Evolutionary conservation across 2,888 invertebrate genomes (phyloP).

Genomic region (Hydropsyche betteni): DNA sequence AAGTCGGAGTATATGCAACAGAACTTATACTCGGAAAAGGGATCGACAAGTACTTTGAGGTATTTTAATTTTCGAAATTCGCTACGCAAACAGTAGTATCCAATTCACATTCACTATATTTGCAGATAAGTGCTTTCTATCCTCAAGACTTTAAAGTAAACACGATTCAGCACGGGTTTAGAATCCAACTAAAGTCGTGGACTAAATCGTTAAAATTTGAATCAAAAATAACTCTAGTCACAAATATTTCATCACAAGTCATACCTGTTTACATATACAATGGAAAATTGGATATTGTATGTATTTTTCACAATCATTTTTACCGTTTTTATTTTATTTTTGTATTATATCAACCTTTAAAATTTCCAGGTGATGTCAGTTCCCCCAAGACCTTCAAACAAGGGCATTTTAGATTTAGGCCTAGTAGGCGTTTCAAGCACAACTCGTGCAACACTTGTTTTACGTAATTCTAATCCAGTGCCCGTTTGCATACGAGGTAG

Average conservation of each 20-base stretch:
- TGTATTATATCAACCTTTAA: not conserved
- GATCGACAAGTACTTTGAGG: slow-evolving; percentile 69
- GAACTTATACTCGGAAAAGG: slow-evolving; percentile 74
- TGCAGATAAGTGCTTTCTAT: slow-evolving; percentile 69
- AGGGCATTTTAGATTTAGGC: slow-evolving; percentile 68
- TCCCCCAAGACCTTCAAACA: slow-evolving; percentile 42
- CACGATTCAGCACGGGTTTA: slow-evolving; percentile 60
- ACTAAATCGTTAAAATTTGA: slow-evolving; percentile 66
- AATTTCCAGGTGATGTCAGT: slow-evolving; percentile 49
- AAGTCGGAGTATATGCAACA: slow-evolving; percentile 75
- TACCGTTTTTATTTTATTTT: not conserved
- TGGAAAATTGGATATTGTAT: slow-evolving; percentile 72
- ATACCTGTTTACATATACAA: slow-evolving; percentile 78
- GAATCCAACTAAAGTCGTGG: slow-evolving; percentile 66
- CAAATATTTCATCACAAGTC: slow-evolving; percentile 77
- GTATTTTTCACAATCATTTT: slow-evolving; percentile 48
- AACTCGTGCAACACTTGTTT: slow-evolving; percentile 75
- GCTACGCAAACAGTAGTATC: no score
- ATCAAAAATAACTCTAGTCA: slow-evolving; percentile 72
- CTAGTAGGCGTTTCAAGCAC: slow-evolving; percentile 71
- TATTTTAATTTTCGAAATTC: slow-evolving; percentile 54
- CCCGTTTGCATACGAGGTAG: slow-evolving; percentile 70
- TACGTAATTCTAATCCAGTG: slow-evolving; percentile 81
- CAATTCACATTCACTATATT: slow-evolving; percentile 45
- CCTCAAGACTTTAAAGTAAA: slow-evolving; percentile 55